Base-by-base conservation (phyloP, 2,113 vertebrate species). In the Toxostoma redivivum region DNA sequence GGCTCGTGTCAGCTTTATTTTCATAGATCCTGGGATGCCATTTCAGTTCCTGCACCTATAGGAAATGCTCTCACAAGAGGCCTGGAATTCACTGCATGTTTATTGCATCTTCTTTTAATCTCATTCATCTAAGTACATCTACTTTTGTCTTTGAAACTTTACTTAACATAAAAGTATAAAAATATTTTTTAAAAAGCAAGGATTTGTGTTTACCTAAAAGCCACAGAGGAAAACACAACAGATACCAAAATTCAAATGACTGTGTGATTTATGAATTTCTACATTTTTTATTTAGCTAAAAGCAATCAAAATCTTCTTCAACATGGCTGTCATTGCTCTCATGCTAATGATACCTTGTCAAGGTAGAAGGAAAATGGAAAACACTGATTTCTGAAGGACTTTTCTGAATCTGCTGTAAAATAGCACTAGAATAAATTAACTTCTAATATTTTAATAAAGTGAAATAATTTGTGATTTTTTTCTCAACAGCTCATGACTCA, bases 401-500 rank as follows among this genome's bases (percentile, higher is more conserved):
- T 96, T 65, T 88, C 91, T 90, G 33, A 96, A 90, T 96, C 65
- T 72, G n/a, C 91, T 95, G 70, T 60, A 76, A 90, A 92, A 93
- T 78, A 96, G 50, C 81, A 96, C 58, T 69, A 66, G 94, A 97
- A 97, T 96, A 97, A 94, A 97, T 96, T 97, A 96, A 72, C 73
- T 95, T 88, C 71, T 95, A 96, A 97, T 96, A 95, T 96, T 97
- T 96, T 96, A 97, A 97, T 97, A 94, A 95, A 95, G 73, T 87
- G 72, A 96, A 97, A 96, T 86, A 84, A 62, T 96, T 97, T 88
- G 85, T 81, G 86, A 96, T 95, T 97, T 97, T 47, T 86, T 97
- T 51, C 66, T 95, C 94, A 95, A 92, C 86, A 88, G 58, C 25
- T 94, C 73, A 48, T 88, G 67, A 67, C 54, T 97, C 96, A 97